Percentiles rank a stretch among this genome's conserved stretches.
Conservation (phyloP, 2,113 vertebrate genomes). For the Hylia prasina region DNA sequence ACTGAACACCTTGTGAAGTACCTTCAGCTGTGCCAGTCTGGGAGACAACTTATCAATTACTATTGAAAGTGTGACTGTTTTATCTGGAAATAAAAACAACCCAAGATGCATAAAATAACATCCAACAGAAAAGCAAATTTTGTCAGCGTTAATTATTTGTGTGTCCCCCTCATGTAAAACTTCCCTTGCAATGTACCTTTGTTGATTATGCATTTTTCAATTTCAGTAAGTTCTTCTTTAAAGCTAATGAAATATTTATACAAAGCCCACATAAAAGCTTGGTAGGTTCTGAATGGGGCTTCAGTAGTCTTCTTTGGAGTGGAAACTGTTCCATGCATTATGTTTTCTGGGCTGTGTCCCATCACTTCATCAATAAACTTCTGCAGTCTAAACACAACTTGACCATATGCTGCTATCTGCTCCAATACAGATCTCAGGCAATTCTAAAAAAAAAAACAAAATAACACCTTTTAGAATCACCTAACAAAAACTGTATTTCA, state of each 20-base stretch:
- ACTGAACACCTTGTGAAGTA: conserved; percentile 93
- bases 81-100: conserved; percentile 70
- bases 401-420: conserved; percentile 89
- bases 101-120: background rate
- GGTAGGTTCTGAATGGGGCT: conserved; percentile 94
- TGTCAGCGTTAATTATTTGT: background rate
- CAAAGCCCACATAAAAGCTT: conserved; percentile 96
- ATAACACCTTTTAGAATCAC: background rate
- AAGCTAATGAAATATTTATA: conserved; percentile 94
- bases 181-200: conserved; percentile 72
- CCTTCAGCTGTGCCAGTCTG: conserved; percentile 89
- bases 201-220: conserved; percentile 87
- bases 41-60: conserved; percentile 86
- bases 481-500: background rate
- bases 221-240: conserved; percentile 88
- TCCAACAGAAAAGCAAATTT: background rate
- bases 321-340: conserved; percentile 69
- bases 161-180: background rate
- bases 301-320: conserved; percentile 81
- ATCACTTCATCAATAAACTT: conserved; percentile 97
- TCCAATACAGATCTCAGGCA: conserved; percentile 90
- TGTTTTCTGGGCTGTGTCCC: conserved; percentile 80
- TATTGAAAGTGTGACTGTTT: conserved; percentile 86
- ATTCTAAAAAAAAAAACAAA: conserved; percentile 68
- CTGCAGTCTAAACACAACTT: conserved; percentile 90